Evolutionary conservation across 2,888 invertebrate species (phyloP), one percentile per base, ranked within the genome.

Genomic region (Spodoptera picta): DNA sequence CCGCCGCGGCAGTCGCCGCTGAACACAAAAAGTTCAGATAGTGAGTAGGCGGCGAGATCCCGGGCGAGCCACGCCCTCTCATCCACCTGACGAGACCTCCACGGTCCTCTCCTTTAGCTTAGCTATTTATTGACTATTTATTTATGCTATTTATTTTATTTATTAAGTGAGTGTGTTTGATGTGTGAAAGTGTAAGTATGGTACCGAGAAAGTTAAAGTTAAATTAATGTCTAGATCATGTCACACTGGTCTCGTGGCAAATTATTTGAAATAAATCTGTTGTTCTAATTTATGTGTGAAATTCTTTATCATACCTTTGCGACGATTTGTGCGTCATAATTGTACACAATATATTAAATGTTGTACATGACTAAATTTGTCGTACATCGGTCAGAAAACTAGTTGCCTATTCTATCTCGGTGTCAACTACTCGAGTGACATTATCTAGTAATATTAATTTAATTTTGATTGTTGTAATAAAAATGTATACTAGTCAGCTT

Each of bases 91-190:
- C 67, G 91, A 89, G 92, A 87, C 90, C 90, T 83, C 81, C 80
- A 72, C 79, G 90, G 92, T 92, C 91, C 90, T 90, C 84, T 93
- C 92, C 92, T 91, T 88, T 94, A 95, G 93, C 92, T 91, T 93
- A 95, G 92, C 92, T 95, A 95, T 95, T 95, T 94, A 94, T 95
- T 95, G 91, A 94, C 92, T 92, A 94, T 93, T 93, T 93, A 95
- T 95, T 95, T 94, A 95, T 94, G 93, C 90, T 94, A 94, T 93
- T 92, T 95, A 94, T 95, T 95, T 95, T 89, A 95, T 95, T 95
- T 95, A 95, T 95, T 95, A 95, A 95, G 95, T 95, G 94, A 87
- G 94, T 88, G 90, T 90, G 94, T 85, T 86, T 92, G 93, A 90
- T 85, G 94, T 91, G 91, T 93, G 94, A 91, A 92, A 87, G 94